Evolutionary conservation across 2,797 vertebrate genomes (phyloP).

Genomic region (Tenualosa thibaudeaui): DNA sequence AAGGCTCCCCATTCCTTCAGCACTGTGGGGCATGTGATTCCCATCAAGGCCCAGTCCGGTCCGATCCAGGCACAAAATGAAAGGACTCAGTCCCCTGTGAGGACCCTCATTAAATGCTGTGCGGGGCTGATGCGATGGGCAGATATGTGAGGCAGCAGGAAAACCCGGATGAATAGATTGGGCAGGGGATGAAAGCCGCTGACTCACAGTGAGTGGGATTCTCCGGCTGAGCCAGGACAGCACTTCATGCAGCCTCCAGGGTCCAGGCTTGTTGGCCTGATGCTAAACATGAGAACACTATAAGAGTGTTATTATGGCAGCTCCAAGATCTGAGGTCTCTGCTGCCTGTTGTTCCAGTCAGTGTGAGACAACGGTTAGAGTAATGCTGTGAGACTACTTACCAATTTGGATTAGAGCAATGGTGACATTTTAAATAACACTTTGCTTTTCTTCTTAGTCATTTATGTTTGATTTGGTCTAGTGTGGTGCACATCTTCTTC

Average conservation of each 20-base stretch:
- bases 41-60: constrained; percentile 20
- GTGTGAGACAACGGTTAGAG: not conserved
- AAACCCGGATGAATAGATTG: constrained; percentile 39
- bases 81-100: constrained; percentile 13
- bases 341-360: not conserved
- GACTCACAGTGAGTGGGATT: constrained; percentile 19
- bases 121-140: constrained; percentile 34
- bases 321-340: not conserved
- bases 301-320: not conserved
- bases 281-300: not conserved
- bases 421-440: not conserved
- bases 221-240: not conserved
- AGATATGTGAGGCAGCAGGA: constrained; percentile 38
- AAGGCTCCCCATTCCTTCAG: not conserved
- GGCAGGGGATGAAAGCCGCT: constrained; percentile 48
- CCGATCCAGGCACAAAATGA: constrained; percentile 30
- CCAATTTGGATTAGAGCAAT: not conserved
- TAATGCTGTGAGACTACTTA: not conserved
- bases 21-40: constrained; percentile 31
- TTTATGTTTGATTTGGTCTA: not conserved
- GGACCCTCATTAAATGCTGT: constrained; percentile 29
- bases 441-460: not conserved
- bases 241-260: not conserved
- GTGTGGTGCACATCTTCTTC: too few relatives aligned
- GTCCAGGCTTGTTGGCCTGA: not conserved